Conservation (phyloP, 1,140 invertebrate genomes). For the Brachionus koreanus region DNA sequence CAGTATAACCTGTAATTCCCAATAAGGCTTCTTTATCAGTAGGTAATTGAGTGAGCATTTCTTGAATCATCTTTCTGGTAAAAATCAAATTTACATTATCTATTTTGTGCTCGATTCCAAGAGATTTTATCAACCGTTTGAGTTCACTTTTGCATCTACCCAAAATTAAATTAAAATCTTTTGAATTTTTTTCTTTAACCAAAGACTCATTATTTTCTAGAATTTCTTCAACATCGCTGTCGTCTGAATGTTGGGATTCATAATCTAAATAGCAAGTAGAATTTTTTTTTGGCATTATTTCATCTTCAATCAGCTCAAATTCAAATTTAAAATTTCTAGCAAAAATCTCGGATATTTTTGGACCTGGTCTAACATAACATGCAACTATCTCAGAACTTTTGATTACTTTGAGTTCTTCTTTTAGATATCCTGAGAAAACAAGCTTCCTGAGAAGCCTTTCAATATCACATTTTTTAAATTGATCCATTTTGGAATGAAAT, state of each 20-base stretch:
- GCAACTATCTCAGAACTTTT: slow-evolving; percentile 71
- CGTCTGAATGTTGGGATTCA: background rate
- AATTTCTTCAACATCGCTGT: background rate
- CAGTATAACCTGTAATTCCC: slow-evolving; percentile 77
- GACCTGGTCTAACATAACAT: slow-evolving; percentile 74
- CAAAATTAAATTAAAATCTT: background rate
- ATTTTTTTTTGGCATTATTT: background rate
- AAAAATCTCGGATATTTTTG: slow-evolving; percentile 59
- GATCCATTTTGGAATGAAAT: slow-evolving; percentile 65
- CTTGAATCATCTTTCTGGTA: slow-evolving; percentile 67
- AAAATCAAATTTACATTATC: slow-evolving; percentile 60
- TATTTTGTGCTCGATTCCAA: slow-evolving; percentile 53
- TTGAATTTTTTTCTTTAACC: background rate
- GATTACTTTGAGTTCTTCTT: slow-evolving; percentile 67
- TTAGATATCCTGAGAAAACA: slow-evolving; percentile 72
- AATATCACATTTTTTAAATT: slow-evolving; percentile 69
- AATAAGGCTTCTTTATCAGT: slow-evolving; percentile 72
- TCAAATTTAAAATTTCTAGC: slow-evolving; percentile 52
- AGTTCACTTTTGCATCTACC: background rate
- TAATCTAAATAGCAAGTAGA: background rate
- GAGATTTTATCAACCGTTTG: background rate
- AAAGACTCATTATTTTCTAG: slow-evolving; percentile 45
- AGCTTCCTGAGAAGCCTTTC: slow-evolving; percentile 76
- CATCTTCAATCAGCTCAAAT: slow-evolving; percentile 3
- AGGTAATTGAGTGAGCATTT: slow-evolving; percentile 74